Evolutionary conservation across 2,113 vertebrate genomes (phyloP), one percentile per base, ranked within the genome.

Genomic region (Heloderma charlesbogerti): DNA sequence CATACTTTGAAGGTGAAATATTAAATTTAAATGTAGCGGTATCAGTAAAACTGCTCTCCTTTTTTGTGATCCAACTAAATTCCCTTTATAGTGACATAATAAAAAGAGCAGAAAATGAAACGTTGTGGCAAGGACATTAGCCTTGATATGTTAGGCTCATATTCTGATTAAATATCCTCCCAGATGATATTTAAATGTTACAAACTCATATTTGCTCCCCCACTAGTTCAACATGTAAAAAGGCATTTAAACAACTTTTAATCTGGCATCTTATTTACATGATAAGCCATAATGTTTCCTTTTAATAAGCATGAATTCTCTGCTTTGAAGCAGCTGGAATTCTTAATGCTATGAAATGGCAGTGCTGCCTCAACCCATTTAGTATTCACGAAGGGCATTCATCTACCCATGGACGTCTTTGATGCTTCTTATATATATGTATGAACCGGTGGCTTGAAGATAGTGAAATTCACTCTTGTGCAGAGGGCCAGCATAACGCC

Each of bases 381-480:
- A 60, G 27, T 88, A 88, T 88, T 78, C 81, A 84, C 12, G 29
- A 67, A 79, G 60, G 48, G 37, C 74, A 91, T 40, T 18, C 81
- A 43, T 88, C 81, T 88, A 27, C 60, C 63, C 82, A 79, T 80
- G 45, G 87, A 85, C 18, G 57, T n/a, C 80, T 91, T 91, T 88
- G 86, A 91, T 88, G 86, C 43, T 67, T 67, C 81, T 71, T 72
- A 79, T 84, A 88, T 84, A 88, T 88, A 91, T 85, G 81, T 77
- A 79, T 80, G 37, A 84, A 88, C 72, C 29, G 20, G 45, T n/a
- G 5, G 34, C 78, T 88, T 84, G 77, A 69, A 91, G 72, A 69
- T 77, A 79, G 45, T 43, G 37, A 88, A 78, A 72, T 29, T 57
- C 48, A 29, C 51, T 79, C 74, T 66, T 67, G 43, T 45, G 29